Evolutionary conservation across 2,113 vertebrate species (phyloP).

Genomic region (Macquaria ambigua): DNA sequence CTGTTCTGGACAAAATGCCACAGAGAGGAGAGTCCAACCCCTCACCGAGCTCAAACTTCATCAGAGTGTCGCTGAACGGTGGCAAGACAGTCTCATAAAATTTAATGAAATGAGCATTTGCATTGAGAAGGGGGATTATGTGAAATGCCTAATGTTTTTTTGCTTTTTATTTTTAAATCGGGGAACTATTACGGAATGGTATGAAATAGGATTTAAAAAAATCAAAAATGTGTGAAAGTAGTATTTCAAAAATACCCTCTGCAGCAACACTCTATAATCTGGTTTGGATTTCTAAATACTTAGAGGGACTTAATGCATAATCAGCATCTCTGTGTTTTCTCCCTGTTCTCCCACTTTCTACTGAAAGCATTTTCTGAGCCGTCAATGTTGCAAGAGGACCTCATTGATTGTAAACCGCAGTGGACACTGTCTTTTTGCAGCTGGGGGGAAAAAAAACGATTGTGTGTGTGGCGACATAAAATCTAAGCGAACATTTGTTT

Average conservation of each 20-base stretch:
- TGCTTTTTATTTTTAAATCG: too few relatives aligned
- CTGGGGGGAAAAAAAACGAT: not conserved
- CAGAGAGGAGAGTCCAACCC: not conserved
- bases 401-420: not conserved
- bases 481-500: not conserved
- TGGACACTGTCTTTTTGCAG: not conserved
- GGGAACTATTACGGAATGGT: too few relatives aligned
- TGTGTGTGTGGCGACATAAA: not conserved
- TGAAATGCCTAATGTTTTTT: not conserved
- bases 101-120: not conserved
- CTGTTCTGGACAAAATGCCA: conserved; percentile 43
- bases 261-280: too few relatives aligned
- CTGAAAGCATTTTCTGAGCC: too few relatives aligned
- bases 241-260: too few relatives aligned
- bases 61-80: not conserved
- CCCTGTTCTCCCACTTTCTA: too few relatives aligned
- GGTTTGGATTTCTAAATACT: too few relatives aligned
- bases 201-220: too few relatives aligned
- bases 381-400: not conserved
- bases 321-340: not conserved
- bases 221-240: not conserved
- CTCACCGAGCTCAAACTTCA: not conserved
- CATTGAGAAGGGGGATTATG: not conserved
- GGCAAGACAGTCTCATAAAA: not conserved
- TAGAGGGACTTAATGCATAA: too few relatives aligned